Conservation (phyloP, 2,797 vertebrate species). For the Hipposideros larvatus region DNA sequence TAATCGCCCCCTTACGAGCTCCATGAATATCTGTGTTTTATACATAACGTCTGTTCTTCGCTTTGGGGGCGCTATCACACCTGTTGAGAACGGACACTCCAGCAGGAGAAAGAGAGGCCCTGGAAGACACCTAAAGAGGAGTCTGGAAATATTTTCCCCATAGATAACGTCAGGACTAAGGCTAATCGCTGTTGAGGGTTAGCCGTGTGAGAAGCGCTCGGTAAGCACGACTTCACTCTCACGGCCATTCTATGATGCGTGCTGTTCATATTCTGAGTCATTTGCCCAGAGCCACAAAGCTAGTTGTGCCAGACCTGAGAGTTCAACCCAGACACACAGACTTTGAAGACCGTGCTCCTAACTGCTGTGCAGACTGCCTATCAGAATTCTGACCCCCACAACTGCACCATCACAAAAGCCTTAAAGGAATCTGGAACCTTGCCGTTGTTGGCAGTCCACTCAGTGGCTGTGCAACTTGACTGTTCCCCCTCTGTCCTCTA, state of each 20-base stretch:
- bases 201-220: background rate
- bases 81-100: background rate
- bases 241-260: fast-evolving
- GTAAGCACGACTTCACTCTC: background rate
- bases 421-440: background rate
- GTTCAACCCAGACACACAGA: background rate
- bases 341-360: background rate
- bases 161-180: background rate
- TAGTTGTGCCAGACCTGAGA: background rate
- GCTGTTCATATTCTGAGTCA: too few relatives aligned
- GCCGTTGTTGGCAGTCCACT: too few relatives aligned
- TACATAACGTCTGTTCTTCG: background rate
- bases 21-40: background rate
- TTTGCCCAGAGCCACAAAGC: background rate
- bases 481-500: background rate
- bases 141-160: background rate
- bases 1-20: fast-evolving
- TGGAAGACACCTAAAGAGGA: background rate
- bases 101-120: background rate
- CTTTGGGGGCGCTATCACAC: too few relatives aligned
- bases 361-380: fast-evolving
- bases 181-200: background rate
- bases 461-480: background rate
- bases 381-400: background rate
- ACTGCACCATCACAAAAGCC: too few relatives aligned